Conservation (phyloP, 2,797 vertebrate species). For the Miopithecus talapoin region DNA sequence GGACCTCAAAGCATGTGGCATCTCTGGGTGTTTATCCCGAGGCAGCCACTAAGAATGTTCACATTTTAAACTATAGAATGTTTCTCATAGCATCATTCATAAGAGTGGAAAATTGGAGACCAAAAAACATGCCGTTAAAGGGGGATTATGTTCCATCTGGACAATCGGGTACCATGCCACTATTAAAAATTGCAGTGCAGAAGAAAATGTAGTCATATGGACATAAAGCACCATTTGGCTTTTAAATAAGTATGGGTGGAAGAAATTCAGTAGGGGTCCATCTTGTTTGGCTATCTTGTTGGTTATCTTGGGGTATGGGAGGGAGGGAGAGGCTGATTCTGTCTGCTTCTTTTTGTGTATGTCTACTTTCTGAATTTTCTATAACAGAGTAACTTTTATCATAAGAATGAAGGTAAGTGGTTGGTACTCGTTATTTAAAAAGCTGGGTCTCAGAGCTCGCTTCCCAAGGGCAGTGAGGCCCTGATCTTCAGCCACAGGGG, state of each 20-base stretch:
- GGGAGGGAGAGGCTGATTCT: background rate
- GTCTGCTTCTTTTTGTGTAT: background rate
- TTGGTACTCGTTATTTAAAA: background rate
- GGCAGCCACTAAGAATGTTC: background rate
- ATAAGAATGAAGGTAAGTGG: background rate
- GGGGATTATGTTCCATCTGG: background rate
- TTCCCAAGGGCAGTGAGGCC: background rate
- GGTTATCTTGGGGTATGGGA: no score
- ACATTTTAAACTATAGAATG: background rate
- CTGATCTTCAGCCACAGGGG: background rate
- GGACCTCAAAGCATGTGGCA: no score
- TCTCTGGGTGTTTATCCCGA: no score
- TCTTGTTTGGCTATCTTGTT: background rate
- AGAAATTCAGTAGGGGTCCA: no score
- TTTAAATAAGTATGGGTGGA: background rate
- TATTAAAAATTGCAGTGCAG: background rate
- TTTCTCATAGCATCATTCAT: background rate
- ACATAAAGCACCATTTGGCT: background rate
- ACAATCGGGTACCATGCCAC: background rate
- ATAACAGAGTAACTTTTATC: background rate
- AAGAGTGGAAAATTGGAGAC: background rate
- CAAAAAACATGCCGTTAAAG: fast-evolving
- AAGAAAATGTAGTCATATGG: background rate
- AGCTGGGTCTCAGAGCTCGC: background rate
- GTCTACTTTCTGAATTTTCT: background rate